Percentiles rank a stretch among this genome's conserved stretches.
Evolutionary conservation across 2,888 invertebrate species (phyloP).

Genomic region (Eupelmus urozonus): DNA sequence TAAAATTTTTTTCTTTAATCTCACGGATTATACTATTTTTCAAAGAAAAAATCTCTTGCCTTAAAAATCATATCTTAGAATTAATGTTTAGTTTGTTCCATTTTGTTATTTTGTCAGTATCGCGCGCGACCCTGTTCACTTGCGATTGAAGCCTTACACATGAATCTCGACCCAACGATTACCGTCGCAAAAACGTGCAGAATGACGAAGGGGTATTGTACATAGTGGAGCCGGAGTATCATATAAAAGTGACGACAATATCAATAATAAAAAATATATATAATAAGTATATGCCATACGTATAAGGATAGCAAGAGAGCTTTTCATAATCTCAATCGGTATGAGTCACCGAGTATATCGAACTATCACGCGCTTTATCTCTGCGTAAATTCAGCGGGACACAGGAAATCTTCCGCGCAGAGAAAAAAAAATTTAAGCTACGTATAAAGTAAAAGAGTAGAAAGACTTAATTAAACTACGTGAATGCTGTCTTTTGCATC

Average conservation of each 20-base stretch:
- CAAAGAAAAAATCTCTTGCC: background rate
- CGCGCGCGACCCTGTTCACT: constrained; percentile 23
- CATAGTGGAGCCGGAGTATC: background rate
- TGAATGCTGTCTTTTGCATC: constrained; percentile 13
- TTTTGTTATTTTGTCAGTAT: constrained; percentile 2
- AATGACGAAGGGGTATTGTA: background rate
- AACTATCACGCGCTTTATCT: constrained; percentile 61
- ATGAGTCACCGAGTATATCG: constrained; percentile 30
- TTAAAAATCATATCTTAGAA: constrained; percentile 11
- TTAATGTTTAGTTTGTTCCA: background rate
- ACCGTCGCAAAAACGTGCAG: constrained; percentile 6
- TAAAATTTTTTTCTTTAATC: constrained; percentile 17
- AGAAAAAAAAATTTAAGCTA: constrained; percentile 45
- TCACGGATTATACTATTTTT: constrained; percentile 12
- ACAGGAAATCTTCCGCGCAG: constrained; percentile 13
- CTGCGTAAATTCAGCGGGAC: constrained; percentile 32
- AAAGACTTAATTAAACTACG: constrained; percentile 30
- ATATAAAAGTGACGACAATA: constrained; percentile 8
- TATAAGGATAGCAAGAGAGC: constrained; percentile 43
- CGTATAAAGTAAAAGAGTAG: constrained; percentile 16
- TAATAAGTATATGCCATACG: constrained; percentile 16
- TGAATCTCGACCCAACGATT: constrained; percentile 30
- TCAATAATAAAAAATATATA: constrained; percentile 16
- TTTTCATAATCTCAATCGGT: constrained; percentile 51
- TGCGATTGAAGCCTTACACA: background rate